Evolutionary conservation across 2,888 invertebrate species (phyloP).

Genomic region (Dichetophora obliterata): DNA sequence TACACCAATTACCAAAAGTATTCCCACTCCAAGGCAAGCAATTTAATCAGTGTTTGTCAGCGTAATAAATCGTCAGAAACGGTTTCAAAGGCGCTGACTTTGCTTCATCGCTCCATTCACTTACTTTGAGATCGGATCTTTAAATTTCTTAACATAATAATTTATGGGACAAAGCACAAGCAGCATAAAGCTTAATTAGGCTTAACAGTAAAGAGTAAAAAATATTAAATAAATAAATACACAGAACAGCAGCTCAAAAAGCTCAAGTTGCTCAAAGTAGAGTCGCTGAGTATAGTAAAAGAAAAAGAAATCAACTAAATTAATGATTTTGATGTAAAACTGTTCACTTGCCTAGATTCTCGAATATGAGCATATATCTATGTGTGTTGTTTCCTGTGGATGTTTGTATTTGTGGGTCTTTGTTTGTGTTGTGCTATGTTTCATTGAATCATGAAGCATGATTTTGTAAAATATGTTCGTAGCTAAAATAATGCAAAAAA

Average conservation of each 20-base stretch:
- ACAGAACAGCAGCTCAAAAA: background rate
- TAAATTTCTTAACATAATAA: constrained; percentile 17
- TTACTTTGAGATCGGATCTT: background rate
- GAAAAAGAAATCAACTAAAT: background rate
- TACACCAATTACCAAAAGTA: constrained; percentile 16
- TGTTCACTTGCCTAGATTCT: background rate
- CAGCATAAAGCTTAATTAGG: constrained; percentile 53
- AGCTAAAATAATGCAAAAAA: background rate
- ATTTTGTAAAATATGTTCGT: constrained; percentile 50
- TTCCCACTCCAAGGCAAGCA: background rate
- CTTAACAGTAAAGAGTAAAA: constrained; percentile 43
- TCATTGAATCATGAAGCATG: background rate
- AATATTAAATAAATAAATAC: background rate
- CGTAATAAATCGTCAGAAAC: constrained; percentile 14
- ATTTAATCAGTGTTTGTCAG: constrained; percentile 27
- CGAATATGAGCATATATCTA: background rate
- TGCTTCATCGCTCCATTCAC: background rate
- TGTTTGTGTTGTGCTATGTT: background rate
- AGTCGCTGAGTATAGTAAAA: too few relatives aligned
- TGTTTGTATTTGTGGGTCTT: too few relatives aligned
- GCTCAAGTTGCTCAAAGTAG: too few relatives aligned
- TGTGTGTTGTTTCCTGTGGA: too few relatives aligned
- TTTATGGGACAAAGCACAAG: constrained; percentile 4
- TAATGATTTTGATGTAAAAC: background rate
- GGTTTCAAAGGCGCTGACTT: background rate